These are phyloP conservation scores for Neodiprion pinetum DNA, from an alignment of 1,140 invertebrate genomes.

Conservation along the genomic window DNA sequence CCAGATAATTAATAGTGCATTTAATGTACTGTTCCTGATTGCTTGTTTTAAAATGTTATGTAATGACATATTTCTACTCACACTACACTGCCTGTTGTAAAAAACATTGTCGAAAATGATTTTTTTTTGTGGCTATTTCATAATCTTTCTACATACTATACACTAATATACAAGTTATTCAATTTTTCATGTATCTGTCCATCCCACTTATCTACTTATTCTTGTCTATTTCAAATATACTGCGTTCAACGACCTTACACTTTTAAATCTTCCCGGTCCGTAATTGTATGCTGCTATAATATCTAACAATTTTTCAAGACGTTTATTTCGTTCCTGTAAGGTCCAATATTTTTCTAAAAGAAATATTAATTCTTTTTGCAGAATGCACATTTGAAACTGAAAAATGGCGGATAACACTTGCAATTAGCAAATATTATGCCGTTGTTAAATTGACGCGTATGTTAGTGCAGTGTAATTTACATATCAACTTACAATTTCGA, in stretches of 20 bases:
- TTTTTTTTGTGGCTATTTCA: conserved; percentile 52
- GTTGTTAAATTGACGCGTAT: too few relatives aligned
- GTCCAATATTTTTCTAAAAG: too few relatives aligned
- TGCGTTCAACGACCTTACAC: neutral
- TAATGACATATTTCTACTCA: conserved; percentile 51
- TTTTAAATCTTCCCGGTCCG: neutral
- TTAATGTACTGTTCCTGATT: conserved; percentile 40
- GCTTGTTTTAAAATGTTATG: conserved; percentile 29
- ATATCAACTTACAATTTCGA: too few relatives aligned
- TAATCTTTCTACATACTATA: conserved; percentile 61
- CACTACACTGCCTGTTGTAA: conserved; percentile 60
- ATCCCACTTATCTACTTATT: conserved; percentile 55
- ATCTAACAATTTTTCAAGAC: neutral
- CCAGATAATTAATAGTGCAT: conserved; percentile 6
- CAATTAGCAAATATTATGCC: too few relatives aligned
- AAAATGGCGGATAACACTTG: too few relatives aligned
- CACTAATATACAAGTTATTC: conserved; percentile 64
- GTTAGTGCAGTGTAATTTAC: too few relatives aligned
- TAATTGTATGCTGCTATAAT: neutral
- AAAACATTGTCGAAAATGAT: conserved; percentile 64
- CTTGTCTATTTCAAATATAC: conserved; percentile 1
- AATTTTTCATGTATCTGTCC: conserved; percentile 56
- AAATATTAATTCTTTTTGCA: too few relatives aligned
- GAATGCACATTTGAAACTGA: too few relatives aligned
- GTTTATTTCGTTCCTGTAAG: too few relatives aligned